A percentile compares a stretch with the other conserved stretches of the same genome.
Evolutionary conservation across 2,113 vertebrate species (phyloP).

Genomic region (Podocnemis expansa): DNA sequence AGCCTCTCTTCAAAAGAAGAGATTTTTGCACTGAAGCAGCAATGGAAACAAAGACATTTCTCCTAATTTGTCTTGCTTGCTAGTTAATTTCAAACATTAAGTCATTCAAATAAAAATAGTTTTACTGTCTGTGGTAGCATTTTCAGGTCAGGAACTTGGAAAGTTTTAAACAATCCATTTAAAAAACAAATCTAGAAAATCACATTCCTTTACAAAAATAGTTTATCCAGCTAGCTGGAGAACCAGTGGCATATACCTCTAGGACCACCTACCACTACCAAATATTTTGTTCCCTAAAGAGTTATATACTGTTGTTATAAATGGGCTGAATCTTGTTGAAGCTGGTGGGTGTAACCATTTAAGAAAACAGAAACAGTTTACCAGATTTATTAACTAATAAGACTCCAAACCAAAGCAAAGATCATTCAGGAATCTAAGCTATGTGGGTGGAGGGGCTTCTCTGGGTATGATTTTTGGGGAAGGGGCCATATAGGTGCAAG

Average conservation of each 20-base stretch:
- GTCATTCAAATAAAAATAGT: background rate
- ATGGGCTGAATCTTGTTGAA: background rate
- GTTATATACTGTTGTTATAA: background rate
- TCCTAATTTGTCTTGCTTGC: background rate
- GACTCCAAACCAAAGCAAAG: background rate
- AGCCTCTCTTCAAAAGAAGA: background rate
- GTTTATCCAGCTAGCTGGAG: fast-evolving
- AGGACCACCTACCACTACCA: background rate
- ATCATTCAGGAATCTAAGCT: background rate
- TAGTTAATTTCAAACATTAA: background rate
- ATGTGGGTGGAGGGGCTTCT: background rate
- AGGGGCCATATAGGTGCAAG: background rate
- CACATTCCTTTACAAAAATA: background rate
- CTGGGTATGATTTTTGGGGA: background rate
- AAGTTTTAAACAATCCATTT: background rate
- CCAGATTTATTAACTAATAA: background rate
- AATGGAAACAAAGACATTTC: background rate
- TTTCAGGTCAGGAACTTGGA: background rate
- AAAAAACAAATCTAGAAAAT: background rate
- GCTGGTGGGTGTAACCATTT: background rate
- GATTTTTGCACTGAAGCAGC: background rate
- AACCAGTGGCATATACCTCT: background rate
- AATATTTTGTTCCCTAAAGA: background rate
- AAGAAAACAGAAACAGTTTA: background rate
- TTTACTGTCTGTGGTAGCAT: background rate